A percentile compares a stretch with the other conserved stretches of the same genome.
phyloP scores from a whole-genome alignment of 1,140 invertebrate genomes.

The Drosophila nigromelanica region DNA sequence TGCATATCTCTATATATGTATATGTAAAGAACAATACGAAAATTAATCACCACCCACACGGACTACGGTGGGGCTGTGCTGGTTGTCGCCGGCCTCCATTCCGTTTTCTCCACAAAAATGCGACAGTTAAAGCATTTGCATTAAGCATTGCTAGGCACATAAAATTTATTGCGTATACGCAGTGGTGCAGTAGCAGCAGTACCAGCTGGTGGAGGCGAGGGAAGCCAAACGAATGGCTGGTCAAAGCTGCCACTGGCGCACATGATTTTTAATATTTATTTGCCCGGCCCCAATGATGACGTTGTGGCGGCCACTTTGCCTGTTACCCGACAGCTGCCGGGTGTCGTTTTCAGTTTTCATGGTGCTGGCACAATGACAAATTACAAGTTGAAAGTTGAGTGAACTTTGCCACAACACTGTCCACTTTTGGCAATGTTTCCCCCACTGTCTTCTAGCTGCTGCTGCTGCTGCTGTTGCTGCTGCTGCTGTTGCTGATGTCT shows the following conservation, averaged over 20 bases:
- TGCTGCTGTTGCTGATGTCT: slow-evolving; percentile 29
- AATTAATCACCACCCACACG: slow-evolving; percentile 75
- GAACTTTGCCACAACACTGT: slow-evolving; percentile 69
- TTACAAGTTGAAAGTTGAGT: slow-evolving; percentile 80
- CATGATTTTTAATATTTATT: slow-evolving; percentile 70
- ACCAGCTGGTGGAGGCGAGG: slow-evolving; percentile 25
- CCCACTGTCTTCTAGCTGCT: neutral
- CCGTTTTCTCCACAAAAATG: slow-evolving; percentile 72
- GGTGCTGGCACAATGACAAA: slow-evolving; percentile 77
- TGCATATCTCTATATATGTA: slow-evolving; percentile 37
- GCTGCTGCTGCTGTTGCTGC: neutral
- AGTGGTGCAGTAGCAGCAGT: slow-evolving; percentile 45
- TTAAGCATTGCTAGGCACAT: slow-evolving; percentile 57
- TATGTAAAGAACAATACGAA: slow-evolving; percentile 68
- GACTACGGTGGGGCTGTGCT: slow-evolving; percentile 3
- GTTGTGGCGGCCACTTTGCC: slow-evolving; percentile 60
- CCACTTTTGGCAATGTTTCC: slow-evolving; percentile 35
- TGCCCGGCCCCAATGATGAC: slow-evolving; percentile 55
- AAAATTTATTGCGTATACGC: slow-evolving; percentile 78
- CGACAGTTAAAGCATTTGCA: slow-evolving; percentile 68
- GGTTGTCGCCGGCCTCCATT: slow-evolving; percentile 27
- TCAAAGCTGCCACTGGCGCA: slow-evolving; percentile 37
- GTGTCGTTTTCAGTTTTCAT: slow-evolving; percentile 60
- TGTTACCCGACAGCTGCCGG: slow-evolving; percentile 45
- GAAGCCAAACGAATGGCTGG: neutral